Conservation (phyloP, 2,888 invertebrate genomes). For the Drosophila barbarae region DNA sequence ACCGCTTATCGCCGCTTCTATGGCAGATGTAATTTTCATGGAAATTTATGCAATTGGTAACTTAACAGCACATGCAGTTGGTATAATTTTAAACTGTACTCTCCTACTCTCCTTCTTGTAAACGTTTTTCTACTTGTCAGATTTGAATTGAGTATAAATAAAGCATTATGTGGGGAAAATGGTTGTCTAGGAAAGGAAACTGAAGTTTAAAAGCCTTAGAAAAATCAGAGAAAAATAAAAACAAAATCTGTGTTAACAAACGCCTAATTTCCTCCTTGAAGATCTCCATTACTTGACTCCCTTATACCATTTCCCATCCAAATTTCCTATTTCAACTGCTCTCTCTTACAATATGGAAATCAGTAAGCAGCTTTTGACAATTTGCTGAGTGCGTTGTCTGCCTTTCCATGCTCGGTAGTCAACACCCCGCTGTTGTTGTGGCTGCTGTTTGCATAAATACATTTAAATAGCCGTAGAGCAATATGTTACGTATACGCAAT, state of each 20-base stretch:
- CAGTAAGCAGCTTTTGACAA: conserved; percentile 68
- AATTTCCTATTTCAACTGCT: neutral
- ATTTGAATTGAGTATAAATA: neutral
- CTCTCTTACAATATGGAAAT: conserved; percentile 17
- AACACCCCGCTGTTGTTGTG: conserved; percentile 15
- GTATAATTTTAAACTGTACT: neutral
- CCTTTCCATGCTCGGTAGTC: conserved; percentile 17
- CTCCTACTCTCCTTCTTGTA: neutral
- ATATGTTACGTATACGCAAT: conserved; percentile 69
- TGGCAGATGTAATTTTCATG: neutral
- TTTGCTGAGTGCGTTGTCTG: conserved; percentile 59
- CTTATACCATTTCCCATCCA: neutral
- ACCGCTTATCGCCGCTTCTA: conserved; percentile 4
- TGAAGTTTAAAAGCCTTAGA: neutral
- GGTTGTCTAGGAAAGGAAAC: neutral
- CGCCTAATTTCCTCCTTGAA: neutral
- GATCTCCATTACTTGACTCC: neutral
- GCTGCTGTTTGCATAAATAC: conserved; percentile 62
- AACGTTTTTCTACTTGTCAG: neutral
- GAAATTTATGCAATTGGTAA: neutral
- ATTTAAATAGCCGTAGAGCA: conserved; percentile 64
- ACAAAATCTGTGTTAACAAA: too few relatives aligned
- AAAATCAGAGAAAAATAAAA: neutral
- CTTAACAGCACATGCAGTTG: conserved; percentile 8
- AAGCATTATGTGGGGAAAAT: neutral